phyloP scores from a whole-genome alignment of 1,140 invertebrate genomes.

The Aphaenogaster rudis region DNA sequence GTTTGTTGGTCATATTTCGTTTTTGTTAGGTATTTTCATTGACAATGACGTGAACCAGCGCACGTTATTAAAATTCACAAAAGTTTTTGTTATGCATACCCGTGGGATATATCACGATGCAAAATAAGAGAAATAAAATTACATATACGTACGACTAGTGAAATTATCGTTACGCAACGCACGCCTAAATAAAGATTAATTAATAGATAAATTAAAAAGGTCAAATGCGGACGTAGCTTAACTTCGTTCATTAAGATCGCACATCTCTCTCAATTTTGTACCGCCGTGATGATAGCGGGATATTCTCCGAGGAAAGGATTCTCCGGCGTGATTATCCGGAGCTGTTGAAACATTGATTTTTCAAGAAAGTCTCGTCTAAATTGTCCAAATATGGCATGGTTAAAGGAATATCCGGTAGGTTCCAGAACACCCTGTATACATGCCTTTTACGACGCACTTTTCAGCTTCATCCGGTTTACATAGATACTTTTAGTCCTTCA shows the following conservation, averaged over 20 bases:
- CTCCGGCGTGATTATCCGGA: not conserved
- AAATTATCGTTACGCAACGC: not conserved
- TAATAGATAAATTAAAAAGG: not conserved
- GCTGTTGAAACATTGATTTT: slow-evolving; percentile 7
- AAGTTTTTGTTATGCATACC: not conserved
- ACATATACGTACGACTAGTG: not conserved
- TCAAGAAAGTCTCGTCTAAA: not conserved
- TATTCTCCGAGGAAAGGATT: slow-evolving; percentile 7
- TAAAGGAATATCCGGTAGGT: not conserved
- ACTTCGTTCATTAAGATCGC: not conserved
- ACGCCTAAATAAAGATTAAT: slow-evolving; percentile 4
- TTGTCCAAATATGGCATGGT: not conserved
- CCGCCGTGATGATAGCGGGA: too few relatives aligned
- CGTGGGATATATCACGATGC: not conserved
- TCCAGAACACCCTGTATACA: slow-evolving; percentile 29
- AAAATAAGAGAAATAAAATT: not conserved
- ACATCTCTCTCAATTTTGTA: not conserved
- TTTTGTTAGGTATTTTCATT: slow-evolving; percentile 19
- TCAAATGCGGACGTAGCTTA: not conserved
- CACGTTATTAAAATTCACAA: not conserved
- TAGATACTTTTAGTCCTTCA: slow-evolving; percentile 43
- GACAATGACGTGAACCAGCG: not conserved
- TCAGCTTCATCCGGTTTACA: slow-evolving; percentile 48
- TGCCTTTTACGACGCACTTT: slow-evolving; percentile 25
- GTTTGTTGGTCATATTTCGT: not conserved